Percentiles rank a stretch among this genome's conserved stretches.
phyloP scores from a whole-genome alignment of 2,888 invertebrate genomes.

The Rhagonycha fulva region DNA sequence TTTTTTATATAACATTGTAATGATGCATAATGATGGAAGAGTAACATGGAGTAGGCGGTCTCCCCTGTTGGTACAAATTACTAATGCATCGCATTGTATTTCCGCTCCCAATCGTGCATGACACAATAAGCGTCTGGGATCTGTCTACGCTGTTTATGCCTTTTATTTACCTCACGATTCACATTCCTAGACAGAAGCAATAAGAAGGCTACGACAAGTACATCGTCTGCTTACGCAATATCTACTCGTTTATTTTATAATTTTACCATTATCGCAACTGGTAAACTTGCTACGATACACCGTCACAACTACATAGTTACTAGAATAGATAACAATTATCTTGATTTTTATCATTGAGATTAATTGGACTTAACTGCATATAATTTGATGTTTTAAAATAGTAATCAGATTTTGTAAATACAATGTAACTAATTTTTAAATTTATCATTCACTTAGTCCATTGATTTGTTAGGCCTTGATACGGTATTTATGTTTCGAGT shows the following conservation, averaged over 20 bases:
- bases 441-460: background rate
- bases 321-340: background rate
- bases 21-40: background rate
- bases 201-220: slow-evolving; percentile 23
- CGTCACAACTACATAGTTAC: background rate
- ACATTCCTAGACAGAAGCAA: slow-evolving; percentile 33
- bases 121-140: slow-evolving; percentile 31
- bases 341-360: background rate
- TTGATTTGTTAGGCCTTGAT: background rate
- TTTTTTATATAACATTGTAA: background rate
- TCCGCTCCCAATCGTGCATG: slow-evolving; percentile 22
- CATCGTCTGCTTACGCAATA: slow-evolving; percentile 26
- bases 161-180: slow-evolving; percentile 31
- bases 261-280: background rate
- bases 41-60: background rate
- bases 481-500: background rate
- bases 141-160: slow-evolving; percentile 29
- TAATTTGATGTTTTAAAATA: background rate
- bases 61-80: background rate
- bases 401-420: background rate
- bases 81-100: slow-evolving; percentile 11
- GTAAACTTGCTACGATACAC: background rate
- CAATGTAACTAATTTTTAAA: background rate
- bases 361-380: background rate
- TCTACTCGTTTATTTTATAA: background rate